Conservation (phyloP, 2,797 vertebrate species). For the Coregonus sp. region DNA sequence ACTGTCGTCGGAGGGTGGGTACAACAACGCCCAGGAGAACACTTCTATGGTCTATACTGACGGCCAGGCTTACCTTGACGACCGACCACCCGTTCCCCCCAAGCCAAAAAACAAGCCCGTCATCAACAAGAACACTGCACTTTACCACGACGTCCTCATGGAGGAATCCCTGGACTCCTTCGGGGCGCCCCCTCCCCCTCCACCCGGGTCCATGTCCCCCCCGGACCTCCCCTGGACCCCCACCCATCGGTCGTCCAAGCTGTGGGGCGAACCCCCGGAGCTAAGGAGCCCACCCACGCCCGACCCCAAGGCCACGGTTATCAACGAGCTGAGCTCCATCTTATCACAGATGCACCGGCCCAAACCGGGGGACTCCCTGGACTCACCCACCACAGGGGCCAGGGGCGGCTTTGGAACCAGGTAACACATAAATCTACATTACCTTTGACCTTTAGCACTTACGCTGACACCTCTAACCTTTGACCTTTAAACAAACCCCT, state of each 20-base stretch:
- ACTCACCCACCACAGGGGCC: slow-evolving; percentile 81
- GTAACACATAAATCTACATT: slow-evolving; percentile 65
- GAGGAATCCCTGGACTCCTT: slow-evolving; percentile 88
- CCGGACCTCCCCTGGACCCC: slow-evolving; percentile 79
- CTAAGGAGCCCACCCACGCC: slow-evolving; percentile 88
- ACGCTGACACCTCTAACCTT: not conserved
- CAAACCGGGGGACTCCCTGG: slow-evolving; percentile 86
- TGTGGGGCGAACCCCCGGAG: slow-evolving; percentile 90
- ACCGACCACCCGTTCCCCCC: slow-evolving; percentile 94
- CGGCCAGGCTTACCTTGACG: slow-evolving; percentile 88
- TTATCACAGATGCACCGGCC: slow-evolving; percentile 94
- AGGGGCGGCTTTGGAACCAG: slow-evolving; percentile 86
- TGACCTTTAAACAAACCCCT: not conserved
- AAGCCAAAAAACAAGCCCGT: slow-evolving; percentile 95
- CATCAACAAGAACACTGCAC: slow-evolving; percentile 89
- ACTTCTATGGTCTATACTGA: slow-evolving; percentile 89
- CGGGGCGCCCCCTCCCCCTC: slow-evolving; percentile 82
- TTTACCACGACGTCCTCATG: slow-evolving; percentile 88
- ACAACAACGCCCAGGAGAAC: slow-evolving; percentile 85
- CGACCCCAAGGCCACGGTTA: slow-evolving; percentile 92
- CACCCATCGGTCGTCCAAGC: slow-evolving; percentile 89
- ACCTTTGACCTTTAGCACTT: not conserved
- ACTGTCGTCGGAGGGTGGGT: slow-evolving; percentile 90
- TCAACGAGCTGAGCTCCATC: slow-evolving; percentile 96
- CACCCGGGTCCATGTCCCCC: slow-evolving; percentile 72